Evolutionary conservation across 2,888 invertebrate species (phyloP), one percentile per base, ranked within the genome.

Genomic region (Epistrophella euchroma): DNA sequence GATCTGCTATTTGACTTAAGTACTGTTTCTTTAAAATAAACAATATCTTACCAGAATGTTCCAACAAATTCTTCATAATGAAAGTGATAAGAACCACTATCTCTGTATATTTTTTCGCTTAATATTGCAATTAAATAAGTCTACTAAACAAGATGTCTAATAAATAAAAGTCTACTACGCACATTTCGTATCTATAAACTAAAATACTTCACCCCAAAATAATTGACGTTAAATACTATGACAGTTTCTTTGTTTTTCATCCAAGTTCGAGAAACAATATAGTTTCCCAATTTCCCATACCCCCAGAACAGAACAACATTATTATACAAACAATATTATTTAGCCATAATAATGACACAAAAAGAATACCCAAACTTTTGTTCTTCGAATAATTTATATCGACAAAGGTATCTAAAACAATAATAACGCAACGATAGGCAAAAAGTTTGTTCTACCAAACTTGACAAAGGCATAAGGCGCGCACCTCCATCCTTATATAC

Each of bases 381-480:
- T 71, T 73, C 45, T 77, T 52, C 58, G 74, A 86, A 86, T 86
- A 86, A 82, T 82, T 82, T 86, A 86, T 86, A 86, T 78, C 77
- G 77, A 86, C 86, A 86, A 78, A 82, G 81, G 77, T 86, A 86
- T 82, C 82, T 82, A 78, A 86, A 86, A 82, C 86, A 82, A 82
- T 81, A 62, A 60, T 66, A 86, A 82, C 86, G 82, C 74, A 82
- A 71, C 86, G 82, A 82, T 82, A 86, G 77, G 77, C 73, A 74
- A 47, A 81, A 82, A 86, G 71, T 82, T 81, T 74, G 28, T 62
- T 37, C 58, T 71, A 50, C 71, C 45, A 52, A 62, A 60, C n/a
- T 43, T 28, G n/a, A 45, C 66, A 76, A 37, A 43, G 72, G 25
- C 79, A 71, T 50, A 73, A 56, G 70, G 68, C 68, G 68, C 68